Conservation (phyloP, 1,140 invertebrate species). For the Trypoxylus dichotomus region DNA sequence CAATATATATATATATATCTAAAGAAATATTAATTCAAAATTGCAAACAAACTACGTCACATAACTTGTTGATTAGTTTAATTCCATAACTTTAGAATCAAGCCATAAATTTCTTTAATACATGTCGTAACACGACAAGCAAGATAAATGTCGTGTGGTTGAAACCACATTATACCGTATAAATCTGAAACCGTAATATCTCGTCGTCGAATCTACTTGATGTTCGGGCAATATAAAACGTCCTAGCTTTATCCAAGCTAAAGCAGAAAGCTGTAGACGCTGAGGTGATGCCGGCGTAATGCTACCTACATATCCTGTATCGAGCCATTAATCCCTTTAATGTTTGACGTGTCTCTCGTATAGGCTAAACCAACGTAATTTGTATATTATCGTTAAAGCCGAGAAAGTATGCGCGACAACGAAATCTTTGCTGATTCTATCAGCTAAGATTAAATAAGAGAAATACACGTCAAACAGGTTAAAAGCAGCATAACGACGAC, state of each 20-base stretch:
- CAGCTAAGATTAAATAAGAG: not conserved
- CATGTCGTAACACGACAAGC: not conserved
- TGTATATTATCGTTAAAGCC: not conserved
- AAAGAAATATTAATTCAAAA: no score
- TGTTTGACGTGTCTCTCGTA: not conserved
- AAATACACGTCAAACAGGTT: not conserved
- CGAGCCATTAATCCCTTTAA: not conserved
- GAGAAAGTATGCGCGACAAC: not conserved
- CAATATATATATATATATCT: no score
- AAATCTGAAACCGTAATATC: conserved; percentile 2
- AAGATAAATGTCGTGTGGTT: conserved; percentile 7
- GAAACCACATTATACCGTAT: conserved; percentile 10
- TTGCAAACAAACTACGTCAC: no score
- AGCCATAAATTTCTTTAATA: not conserved
- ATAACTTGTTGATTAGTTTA: not conserved
- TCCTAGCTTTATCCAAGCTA: not conserved
- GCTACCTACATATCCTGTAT: not conserved
- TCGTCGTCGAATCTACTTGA: not conserved
- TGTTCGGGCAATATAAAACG: conserved; percentile 3
- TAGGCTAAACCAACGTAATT: not conserved
- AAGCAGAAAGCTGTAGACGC: not conserved
- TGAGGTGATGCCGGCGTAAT: not conserved
- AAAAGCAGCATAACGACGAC: no score
- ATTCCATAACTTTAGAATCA: not conserved
- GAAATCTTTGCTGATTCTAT: not conserved